Conservation (phyloP, 2,888 invertebrate genomes). For the Brachyopa scutellaris region DNA sequence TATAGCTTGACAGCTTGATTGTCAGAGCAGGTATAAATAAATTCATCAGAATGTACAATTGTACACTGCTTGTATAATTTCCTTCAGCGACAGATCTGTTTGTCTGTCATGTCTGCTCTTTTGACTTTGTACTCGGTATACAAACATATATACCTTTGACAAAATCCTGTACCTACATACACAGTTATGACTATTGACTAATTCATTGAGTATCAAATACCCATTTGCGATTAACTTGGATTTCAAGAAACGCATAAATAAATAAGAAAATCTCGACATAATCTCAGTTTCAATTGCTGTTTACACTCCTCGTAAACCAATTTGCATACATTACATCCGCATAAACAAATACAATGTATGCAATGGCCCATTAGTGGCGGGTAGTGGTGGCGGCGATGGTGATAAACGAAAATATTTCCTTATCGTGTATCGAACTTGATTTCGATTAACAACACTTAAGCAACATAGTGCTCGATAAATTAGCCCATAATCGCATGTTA, state of each 20-base stretch:
- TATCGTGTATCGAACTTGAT: slow-evolving; percentile 48
- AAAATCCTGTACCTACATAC: no score
- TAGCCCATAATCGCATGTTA: slow-evolving; percentile 46
- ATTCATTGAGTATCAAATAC: not conserved
- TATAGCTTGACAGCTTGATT: no score
- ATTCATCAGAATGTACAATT: no score
- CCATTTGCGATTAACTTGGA: not conserved
- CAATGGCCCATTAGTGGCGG: not conserved
- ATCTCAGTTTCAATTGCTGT: slow-evolving; percentile 55
- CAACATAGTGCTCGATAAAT: slow-evolving; percentile 40
- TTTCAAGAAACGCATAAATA: slow-evolving; percentile 43
- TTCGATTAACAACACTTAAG: slow-evolving; percentile 55
- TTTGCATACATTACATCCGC: slow-evolving; percentile 58
- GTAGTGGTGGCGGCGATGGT: not conserved
- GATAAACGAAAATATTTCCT: slow-evolving; percentile 39
- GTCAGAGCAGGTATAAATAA: no score
- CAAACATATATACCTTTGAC: no score
- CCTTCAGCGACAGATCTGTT: no score
- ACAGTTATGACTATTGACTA: no score
- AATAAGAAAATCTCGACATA: slow-evolving; percentile 31
- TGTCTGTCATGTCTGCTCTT: no score
- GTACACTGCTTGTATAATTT: no score
- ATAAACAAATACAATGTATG: slow-evolving; percentile 36
- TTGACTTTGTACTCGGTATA: no score
- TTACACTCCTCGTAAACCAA: slow-evolving; percentile 55